phyloP scores from a whole-genome alignment of 2,888 invertebrate genomes.

The Polia nebulosa region DNA sequence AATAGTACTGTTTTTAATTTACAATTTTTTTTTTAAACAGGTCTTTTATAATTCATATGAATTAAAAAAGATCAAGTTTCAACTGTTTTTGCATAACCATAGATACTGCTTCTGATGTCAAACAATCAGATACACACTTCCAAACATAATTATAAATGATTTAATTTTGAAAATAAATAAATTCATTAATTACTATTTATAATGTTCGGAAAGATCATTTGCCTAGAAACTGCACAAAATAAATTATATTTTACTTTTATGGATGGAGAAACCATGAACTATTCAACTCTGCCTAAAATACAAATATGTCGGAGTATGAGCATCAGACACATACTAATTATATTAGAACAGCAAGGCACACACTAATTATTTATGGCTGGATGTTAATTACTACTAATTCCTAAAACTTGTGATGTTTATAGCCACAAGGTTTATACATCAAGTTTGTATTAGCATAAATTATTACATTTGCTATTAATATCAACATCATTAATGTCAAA shows the following conservation, averaged over 20 bases:
- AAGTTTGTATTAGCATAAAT: slow-evolving; percentile 10
- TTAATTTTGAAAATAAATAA: background rate
- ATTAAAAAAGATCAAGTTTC: background rate
- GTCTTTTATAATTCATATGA: too few relatives aligned
- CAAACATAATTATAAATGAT: background rate
- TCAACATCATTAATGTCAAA: slow-evolving; percentile 29
- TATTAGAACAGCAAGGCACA: slow-evolving; percentile 20
- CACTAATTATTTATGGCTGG: slow-evolving; percentile 33
- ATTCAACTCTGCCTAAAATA: background rate
- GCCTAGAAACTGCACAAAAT: background rate
- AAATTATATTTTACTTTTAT: background rate
- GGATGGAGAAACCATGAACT: background rate
- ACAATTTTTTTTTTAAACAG: too few relatives aligned
- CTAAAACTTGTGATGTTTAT: slow-evolving; percentile 15
- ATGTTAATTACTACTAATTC: slow-evolving; percentile 22
- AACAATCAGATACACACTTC: background rate
- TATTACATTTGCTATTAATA: slow-evolving; percentile 18
- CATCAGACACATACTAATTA: slow-evolving; percentile 24
- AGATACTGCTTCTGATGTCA: background rate
- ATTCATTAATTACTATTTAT: too few relatives aligned
- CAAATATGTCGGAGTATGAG: background rate
- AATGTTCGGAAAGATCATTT: too few relatives aligned
- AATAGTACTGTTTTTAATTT: background rate
- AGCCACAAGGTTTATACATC: slow-evolving; percentile 16
- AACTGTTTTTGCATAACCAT: background rate